Evolutionary conservation across 2,888 invertebrate species (phyloP), one percentile per base, ranked within the genome.

Genomic region (Epinotia demarniana): DNA sequence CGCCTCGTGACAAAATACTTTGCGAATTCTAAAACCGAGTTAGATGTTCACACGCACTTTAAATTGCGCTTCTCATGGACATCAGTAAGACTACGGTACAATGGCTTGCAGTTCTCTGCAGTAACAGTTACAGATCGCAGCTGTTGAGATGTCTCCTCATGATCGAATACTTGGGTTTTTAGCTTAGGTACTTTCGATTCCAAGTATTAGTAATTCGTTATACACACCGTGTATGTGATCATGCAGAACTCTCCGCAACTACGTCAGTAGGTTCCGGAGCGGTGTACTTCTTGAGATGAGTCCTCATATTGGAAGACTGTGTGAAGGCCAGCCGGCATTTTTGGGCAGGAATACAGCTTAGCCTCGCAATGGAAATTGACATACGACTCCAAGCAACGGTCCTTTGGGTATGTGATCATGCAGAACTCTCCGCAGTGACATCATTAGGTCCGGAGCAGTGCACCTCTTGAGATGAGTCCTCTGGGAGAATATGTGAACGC

Each of bases 401-500:
- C 0, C 33, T 39, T 18, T 13, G 33, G 27, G 33, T 2, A 43
- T 23, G 1, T 49, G 6, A 61, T 70, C 27, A 61, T 23, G 33
- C 60, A 33, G 18, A 18, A 6, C 18, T 46, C 27, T 68, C 61
- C 6, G n/a, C 16, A 16, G 6, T 60, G 18, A 43, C 68, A 43
- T 33, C 13, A 18, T n/a, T 61, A 12, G 69, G 77, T 46, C 85
- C 11, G 85, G 81, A 0, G 83, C 87, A n/a, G 80, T 88, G 81
- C 97, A 98, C 86, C 97, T 97, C 89, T 97, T 97, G 84, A 96
- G 95, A 86, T 98, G 97, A 0, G 97, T 98, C 79, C 97, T 95
- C 97, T 98, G 81, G 97, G 97, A 66, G 97, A 97, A 88, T 97
- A 97, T 0, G 97, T 97, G 86, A 98, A 98, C 13, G 96, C 95